These are phyloP conservation scores for Neotragus moschatus DNA, from an alignment of 2,113 vertebrate genomes.

Conservation along the genomic window DNA sequence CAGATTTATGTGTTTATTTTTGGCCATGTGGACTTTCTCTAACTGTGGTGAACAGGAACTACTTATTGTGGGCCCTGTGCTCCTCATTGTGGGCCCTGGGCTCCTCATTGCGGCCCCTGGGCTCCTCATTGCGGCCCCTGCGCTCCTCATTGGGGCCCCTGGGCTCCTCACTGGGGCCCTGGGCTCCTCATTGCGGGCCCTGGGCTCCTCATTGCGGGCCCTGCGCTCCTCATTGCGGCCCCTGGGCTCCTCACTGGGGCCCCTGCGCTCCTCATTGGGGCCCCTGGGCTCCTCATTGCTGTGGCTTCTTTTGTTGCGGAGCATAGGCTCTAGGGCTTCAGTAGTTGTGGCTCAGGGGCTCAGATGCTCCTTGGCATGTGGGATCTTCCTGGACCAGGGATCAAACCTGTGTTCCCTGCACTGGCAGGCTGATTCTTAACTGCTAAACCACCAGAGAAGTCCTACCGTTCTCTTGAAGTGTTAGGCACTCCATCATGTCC, in stretches of 20 bases:
- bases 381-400: neutral
- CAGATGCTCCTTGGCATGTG: neutral
- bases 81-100: neutral
- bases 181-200: rapidly evolving
- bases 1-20: neutral
- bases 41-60: neutral
- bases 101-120: neutral
- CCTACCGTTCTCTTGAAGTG: neutral
- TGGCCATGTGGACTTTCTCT: neutral
- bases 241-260: no score
- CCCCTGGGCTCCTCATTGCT: neutral
- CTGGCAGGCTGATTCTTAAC: neutral
- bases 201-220: neutral
- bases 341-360: neutral
- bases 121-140: rapidly evolving
- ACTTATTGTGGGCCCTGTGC: rapidly evolving
- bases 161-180: neutral
- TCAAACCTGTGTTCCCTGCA: neutral
- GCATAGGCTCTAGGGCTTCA: neutral
- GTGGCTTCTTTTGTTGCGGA: neutral
- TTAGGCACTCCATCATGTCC: neutral
- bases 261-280: neutral
- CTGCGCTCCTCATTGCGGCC: neutral
- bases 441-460: neutral
- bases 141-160: rapidly evolving